A percentile compares a stretch with the other conserved stretches of the same genome.
Conservation (phyloP, 2,113 vertebrate species). For the Marmota monax region DNA sequence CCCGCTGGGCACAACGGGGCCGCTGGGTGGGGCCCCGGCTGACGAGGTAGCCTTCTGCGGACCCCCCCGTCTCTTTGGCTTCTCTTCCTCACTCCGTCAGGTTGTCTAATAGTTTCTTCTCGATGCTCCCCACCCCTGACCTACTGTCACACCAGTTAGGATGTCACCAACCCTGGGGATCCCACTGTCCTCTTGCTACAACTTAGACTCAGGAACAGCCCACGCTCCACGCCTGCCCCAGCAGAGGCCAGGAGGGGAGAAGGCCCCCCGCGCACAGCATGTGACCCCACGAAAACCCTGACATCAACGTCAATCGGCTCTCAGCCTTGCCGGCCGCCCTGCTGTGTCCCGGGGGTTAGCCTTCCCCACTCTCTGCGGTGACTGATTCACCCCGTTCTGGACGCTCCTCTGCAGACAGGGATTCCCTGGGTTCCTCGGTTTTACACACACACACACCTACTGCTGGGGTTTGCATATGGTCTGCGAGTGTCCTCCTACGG, state of each 20-base stretch:
- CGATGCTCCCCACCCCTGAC: not conserved
- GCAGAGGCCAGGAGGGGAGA: not conserved
- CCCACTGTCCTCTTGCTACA: not conserved
- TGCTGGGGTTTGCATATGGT: too few relatives aligned
- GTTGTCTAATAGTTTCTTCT: not conserved
- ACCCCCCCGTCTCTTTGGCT: not conserved
- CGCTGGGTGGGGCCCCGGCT: not conserved
- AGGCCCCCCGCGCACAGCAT: not conserved
- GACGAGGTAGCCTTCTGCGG: not conserved
- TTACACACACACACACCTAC: too few relatives aligned
- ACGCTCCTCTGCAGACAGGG: not conserved
- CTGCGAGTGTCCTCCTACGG: too few relatives aligned
- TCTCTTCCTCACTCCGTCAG: not conserved
- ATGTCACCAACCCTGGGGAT: not conserved
- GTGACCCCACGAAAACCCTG: not conserved
- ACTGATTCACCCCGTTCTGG: not conserved
- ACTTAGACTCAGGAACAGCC: not conserved
- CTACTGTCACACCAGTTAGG: not conserved
- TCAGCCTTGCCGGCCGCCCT: not conserved
- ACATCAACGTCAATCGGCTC: not conserved
- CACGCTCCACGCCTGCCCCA: not conserved
- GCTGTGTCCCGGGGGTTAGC: not conserved
- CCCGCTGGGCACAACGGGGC: not conserved
- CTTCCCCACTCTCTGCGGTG: not conserved
- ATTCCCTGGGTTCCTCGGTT: too few relatives aligned